Conservation (phyloP, 2,113 vertebrate genomes). For the Ammodramus savannarum region DNA sequence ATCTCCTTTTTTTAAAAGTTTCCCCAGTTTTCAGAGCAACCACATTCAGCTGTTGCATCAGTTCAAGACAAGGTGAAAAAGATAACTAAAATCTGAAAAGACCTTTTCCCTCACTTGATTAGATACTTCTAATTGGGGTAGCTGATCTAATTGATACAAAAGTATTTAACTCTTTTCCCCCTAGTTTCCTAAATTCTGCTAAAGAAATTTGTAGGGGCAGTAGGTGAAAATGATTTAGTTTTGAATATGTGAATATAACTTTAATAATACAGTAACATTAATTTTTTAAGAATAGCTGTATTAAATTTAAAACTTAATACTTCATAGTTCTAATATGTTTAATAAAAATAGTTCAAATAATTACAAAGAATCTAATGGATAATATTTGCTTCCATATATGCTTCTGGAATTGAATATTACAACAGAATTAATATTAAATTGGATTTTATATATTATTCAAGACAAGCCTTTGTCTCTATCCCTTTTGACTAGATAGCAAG, state of each 20-base stretch:
- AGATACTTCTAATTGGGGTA: background rate
- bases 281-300: background rate
- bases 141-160: background rate
- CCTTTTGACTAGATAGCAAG: background rate
- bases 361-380: background rate
- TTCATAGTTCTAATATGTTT: background rate
- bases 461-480: background rate
- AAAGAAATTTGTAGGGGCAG: background rate
- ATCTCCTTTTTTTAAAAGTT: background rate
- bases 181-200: background rate
- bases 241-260: background rate
- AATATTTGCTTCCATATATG: background rate
- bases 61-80: background rate
- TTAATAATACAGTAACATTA: background rate
- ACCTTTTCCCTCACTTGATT: background rate
- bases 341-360: slow-evolving; percentile 18
- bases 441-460: background rate
- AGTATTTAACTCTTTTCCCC: background rate
- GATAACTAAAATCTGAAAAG: background rate
- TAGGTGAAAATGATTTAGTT: background rate
- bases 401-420: background rate
- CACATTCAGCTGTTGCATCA: slow-evolving; percentile 29
- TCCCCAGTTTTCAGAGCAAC: background rate
- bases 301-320: background rate
- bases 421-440: background rate